A percentile compares a stretch with the other conserved stretches of the same genome.
Conservation (phyloP, 2,113 vertebrate species). For the Parus major region DNA sequence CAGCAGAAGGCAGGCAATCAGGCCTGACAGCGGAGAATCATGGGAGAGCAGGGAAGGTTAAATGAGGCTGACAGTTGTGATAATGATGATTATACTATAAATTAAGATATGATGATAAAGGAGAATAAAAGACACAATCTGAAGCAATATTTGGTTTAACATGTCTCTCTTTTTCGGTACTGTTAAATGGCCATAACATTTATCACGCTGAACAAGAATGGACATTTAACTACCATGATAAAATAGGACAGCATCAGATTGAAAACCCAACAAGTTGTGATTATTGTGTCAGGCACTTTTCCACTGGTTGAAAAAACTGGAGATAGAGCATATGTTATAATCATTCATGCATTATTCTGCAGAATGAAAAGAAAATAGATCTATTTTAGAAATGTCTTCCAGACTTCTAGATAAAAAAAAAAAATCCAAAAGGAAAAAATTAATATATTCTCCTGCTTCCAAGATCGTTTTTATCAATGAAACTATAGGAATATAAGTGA, state of each 20-base stretch:
- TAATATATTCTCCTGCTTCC: slow-evolving; percentile 70
- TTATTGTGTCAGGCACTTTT: slow-evolving; percentile 86
- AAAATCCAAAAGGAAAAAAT: slow-evolving; percentile 61
- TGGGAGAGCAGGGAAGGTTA: slow-evolving; percentile 90
- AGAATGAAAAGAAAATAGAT: slow-evolving; percentile 84
- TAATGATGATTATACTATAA: slow-evolving; percentile 94
- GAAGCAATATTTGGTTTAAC: slow-evolving; percentile 89
- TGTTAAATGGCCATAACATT: slow-evolving; percentile 92
- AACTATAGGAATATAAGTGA: slow-evolving; percentile 66
- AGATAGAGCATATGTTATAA: slow-evolving; percentile 83
- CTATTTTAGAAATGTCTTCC: slow-evolving; percentile 81
- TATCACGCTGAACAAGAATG: slow-evolving; percentile 90
- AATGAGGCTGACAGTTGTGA: slow-evolving; percentile 93
- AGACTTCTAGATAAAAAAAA: slow-evolving; percentile 68
- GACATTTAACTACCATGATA: slow-evolving; percentile 84
- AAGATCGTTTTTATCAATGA: slow-evolving; percentile 80
- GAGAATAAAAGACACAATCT: slow-evolving; percentile 88
- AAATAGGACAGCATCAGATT: slow-evolving; percentile 86
- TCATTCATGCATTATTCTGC: slow-evolving; percentile 84
- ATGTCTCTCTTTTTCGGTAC: slow-evolving; percentile 91
- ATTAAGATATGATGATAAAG: slow-evolving; percentile 95
- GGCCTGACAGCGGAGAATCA: slow-evolving; percentile 87
- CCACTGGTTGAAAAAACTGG: slow-evolving; percentile 75
- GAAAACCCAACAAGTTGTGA: slow-evolving; percentile 86
- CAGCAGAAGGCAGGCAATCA: slow-evolving; percentile 92